Evolutionary conservation across 2,888 invertebrate genomes (phyloP).

Genomic region (Dicycla oo): DNA sequence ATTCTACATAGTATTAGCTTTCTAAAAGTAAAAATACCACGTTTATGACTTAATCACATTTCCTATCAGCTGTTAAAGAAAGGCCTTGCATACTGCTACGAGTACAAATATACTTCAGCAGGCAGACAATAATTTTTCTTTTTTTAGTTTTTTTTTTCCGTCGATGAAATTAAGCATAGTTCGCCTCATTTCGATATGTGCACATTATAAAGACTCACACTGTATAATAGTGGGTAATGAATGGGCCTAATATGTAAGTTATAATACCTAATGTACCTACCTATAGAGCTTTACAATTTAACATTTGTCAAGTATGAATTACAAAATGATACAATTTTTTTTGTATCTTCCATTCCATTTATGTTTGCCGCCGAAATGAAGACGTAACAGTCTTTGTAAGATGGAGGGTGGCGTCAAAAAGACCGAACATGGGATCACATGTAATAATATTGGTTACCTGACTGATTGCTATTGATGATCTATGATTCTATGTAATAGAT

Average conservation of each 20-base stretch:
- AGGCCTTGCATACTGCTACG: no score
- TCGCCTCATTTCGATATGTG: no score
- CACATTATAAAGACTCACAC: no score
- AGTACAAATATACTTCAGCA: no score
- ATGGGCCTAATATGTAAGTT: not conserved
- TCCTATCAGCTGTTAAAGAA: no score
- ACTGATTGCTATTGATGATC: constrained; percentile 8
- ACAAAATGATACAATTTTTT: constrained; percentile 19
- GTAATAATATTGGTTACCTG: constrained; percentile 32
- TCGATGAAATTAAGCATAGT: no score
- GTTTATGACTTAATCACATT: no score
- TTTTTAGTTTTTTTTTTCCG: no score
- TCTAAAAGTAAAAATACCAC: no score
- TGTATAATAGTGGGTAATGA: no score
- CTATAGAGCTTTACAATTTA: not conserved
- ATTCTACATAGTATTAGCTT: no score
- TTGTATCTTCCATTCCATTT: constrained; percentile 6
- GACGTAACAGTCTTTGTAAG: constrained; percentile 44
- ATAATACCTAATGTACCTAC: not conserved
- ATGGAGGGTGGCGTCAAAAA: constrained; percentile 28
- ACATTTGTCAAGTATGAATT: not conserved
- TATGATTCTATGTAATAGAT: not conserved
- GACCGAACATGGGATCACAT: constrained; percentile 16
- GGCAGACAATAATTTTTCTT: no score
- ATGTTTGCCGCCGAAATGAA: constrained; percentile 35